A percentile compares a stretch with the other conserved stretches of the same genome.
Evolutionary conservation across 2,888 invertebrate genomes (phyloP).

Genomic region (Bellardia bayeri): DNA sequence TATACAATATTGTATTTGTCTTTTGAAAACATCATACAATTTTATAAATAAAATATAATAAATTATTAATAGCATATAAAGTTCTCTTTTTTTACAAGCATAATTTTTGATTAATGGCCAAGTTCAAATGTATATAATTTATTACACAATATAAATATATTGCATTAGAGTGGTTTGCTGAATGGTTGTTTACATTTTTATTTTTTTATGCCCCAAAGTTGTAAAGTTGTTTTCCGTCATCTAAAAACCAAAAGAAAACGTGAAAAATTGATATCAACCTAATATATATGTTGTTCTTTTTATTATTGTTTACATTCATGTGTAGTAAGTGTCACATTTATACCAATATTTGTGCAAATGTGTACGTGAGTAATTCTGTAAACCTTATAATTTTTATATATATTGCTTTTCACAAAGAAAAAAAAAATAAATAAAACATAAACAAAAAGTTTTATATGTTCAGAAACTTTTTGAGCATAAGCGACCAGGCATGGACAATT

Average conservation of each 20-base stretch:
- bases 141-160: not conserved
- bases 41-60: slow-evolving; percentile 25
- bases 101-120: slow-evolving; percentile 36
- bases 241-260: too few species aligned
- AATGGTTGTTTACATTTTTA: too few species aligned
- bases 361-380: slow-evolving; percentile 1
- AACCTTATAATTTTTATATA: not conserved
- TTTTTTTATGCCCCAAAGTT: too few species aligned
- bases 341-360: not conserved
- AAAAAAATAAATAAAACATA: too few species aligned
- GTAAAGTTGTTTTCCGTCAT: too few species aligned
- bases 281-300: too few species aligned
- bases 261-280: too few species aligned
- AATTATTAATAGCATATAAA: slow-evolving; percentile 20
- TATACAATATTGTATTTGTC: not conserved
- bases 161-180: too few species aligned
- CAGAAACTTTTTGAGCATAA: too few species aligned
- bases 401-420: not conserved
- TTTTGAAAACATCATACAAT: not conserved
- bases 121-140: slow-evolving; percentile 38
- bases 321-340: slow-evolving; percentile 8
- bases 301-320: not conserved
- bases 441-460: too few species aligned
- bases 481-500: too few species aligned
- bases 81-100: not conserved